Evolutionary conservation across 2,797 vertebrate genomes (phyloP).

Genomic region (Aulostomus chinensis): DNA sequence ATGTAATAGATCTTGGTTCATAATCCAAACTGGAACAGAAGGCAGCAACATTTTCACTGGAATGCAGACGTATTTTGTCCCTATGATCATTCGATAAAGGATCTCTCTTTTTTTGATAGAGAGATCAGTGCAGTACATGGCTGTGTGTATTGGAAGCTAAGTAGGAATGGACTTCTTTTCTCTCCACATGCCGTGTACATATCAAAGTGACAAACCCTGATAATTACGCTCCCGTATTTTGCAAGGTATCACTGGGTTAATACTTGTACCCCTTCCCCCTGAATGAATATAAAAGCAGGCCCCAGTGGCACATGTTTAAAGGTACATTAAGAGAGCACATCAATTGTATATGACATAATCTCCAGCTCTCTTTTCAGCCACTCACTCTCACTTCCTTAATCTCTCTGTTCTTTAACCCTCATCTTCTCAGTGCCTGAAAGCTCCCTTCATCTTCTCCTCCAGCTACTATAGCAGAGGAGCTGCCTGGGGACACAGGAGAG

Average conservation of each 20-base stretch:
- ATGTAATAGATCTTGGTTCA: constrained; percentile 68
- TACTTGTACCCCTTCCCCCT: constrained; percentile 56
- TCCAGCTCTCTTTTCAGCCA: constrained; percentile 68
- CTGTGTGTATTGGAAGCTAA: constrained; percentile 55
- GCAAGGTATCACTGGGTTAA: constrained; percentile 73
- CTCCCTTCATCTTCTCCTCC: constrained; percentile 79
- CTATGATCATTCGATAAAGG: constrained; percentile 74
- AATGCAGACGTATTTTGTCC: constrained; percentile 70
- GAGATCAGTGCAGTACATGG: constrained; percentile 69
- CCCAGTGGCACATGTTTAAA: constrained; percentile 78
- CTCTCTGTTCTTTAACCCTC: constrained; percentile 78
- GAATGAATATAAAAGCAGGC: constrained; percentile 71
- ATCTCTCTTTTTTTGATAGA: constrained; percentile 73
- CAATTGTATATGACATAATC: constrained; percentile 81
- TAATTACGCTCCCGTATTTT: constrained; percentile 66
- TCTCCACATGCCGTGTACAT: constrained; percentile 60
- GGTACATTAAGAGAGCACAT: constrained; percentile 80
- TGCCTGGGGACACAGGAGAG: constrained; percentile 66
- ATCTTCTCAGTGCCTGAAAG: constrained; percentile 80
- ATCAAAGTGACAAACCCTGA: constrained; percentile 76
- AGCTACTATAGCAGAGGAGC: constrained; percentile 66
- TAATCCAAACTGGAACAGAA: constrained; percentile 66
- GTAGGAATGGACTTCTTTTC: constrained; percentile 66
- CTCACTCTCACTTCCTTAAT: constrained; percentile 76
- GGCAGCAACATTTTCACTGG: constrained; percentile 54